Percentiles rank a stretch among this genome's conserved stretches.
Evolutionary conservation across 2,797 vertebrate genomes (phyloP).

Genomic region (Dendrocincla tyrannina): DNA sequence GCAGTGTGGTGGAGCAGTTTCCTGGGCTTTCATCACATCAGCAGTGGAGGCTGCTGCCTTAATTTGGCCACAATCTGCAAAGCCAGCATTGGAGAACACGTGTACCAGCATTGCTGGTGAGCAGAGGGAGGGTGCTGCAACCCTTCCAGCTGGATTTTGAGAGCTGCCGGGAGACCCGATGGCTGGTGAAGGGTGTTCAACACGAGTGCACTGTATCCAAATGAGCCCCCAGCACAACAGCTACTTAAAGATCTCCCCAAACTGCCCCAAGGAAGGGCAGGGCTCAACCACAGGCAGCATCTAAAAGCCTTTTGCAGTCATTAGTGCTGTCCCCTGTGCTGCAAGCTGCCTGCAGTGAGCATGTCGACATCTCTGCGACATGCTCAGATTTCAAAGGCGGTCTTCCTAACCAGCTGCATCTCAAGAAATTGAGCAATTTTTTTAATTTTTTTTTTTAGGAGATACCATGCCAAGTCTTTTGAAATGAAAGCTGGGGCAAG

Average conservation of each 20-base stretch:
- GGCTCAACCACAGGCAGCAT: not conserved
- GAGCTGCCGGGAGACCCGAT: not conserved
- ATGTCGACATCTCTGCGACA: slow-evolving; percentile 72
- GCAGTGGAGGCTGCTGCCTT: not conserved
- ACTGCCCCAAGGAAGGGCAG: slow-evolving; percentile 6
- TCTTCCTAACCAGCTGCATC: slow-evolving; percentile 83
- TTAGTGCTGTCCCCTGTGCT: slow-evolving; percentile 72
- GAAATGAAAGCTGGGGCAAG: slow-evolving; percentile 83
- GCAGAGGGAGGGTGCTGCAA: not conserved
- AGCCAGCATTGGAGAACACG: accelerated
- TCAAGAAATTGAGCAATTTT: slow-evolving; percentile 72
- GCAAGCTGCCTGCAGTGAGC: slow-evolving; percentile 72
- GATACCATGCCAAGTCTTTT: slow-evolving; percentile 79
- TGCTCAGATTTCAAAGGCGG: slow-evolving; percentile 88
- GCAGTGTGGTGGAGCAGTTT: not conserved
- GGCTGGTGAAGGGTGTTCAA: not conserved
- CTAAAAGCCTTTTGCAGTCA: slow-evolving; percentile 66
- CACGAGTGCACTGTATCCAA: not conserved
- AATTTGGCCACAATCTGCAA: not conserved
- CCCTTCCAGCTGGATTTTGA: not conserved
- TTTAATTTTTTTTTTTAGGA: not conserved
- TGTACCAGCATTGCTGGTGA: accelerated
- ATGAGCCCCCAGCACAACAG: not conserved
- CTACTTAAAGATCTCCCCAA: slow-evolving; percentile 24
- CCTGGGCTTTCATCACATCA: not conserved